Conservation (phyloP, 2,797 vertebrate genomes). For the Tapera naevia region DNA sequence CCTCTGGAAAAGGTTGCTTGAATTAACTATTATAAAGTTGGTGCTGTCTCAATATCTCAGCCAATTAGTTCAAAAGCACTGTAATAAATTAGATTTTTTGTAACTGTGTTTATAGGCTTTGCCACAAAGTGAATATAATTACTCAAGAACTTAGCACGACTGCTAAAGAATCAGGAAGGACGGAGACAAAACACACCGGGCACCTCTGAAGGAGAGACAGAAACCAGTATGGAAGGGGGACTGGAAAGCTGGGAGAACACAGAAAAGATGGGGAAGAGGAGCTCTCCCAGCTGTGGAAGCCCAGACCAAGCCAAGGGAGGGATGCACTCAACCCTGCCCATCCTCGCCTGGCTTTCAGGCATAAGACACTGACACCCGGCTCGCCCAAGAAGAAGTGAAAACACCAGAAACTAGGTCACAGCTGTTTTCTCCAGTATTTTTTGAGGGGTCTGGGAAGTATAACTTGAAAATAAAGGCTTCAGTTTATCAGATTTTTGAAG, state of each 20-base stretch:
- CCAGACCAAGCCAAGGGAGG: neutral
- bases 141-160: neutral
- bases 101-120: neutral
- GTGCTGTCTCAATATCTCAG: neutral
- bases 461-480: neutral
- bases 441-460: neutral
- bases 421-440: neutral
- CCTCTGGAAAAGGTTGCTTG: neutral
- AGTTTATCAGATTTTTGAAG: neutral
- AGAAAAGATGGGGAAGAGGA: neutral
- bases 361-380: neutral
- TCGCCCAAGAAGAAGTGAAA: neutral
- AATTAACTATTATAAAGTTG: neutral
- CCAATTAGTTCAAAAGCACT: neutral
- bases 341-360: neutral
- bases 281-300: neutral
- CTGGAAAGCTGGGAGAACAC: neutral
- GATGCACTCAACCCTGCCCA: neutral
- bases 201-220: neutral
- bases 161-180: neutral
- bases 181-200: neutral
- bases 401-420: neutral
- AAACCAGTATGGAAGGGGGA: neutral
- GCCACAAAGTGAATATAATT: neutral
- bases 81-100: neutral